Conservation (phyloP, 2,888 invertebrate species). For the Aphidius colemani region DNA sequence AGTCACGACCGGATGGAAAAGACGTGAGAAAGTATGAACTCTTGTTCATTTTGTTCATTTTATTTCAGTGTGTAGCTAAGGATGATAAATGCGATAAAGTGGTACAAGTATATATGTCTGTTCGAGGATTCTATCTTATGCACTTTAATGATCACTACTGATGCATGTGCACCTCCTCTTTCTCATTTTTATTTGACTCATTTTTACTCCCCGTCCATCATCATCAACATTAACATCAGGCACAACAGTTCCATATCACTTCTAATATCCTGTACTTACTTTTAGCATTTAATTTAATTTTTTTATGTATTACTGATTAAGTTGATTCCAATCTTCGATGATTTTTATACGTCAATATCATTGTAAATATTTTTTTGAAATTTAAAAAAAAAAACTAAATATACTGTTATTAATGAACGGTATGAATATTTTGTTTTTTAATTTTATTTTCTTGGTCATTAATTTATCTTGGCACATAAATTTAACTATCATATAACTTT, state of each 20-base stretch:
- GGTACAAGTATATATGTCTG: slow-evolving; percentile 35
- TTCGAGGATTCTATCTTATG: slow-evolving; percentile 29
- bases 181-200: not conserved
- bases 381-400: not conserved
- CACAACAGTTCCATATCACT: not conserved
- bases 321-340: no score
- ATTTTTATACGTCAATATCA: no score
- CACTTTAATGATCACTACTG: slow-evolving; percentile 26
- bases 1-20: slow-evolving; percentile 30
- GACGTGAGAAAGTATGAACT: slow-evolving; percentile 26
- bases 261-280: not conserved
- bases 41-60: slow-evolving; percentile 32
- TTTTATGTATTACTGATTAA: no score
- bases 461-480: slow-evolving; percentile 26
- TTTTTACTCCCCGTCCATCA: slow-evolving; percentile 1
- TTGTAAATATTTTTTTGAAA: not conserved
- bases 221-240: no score
- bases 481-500: slow-evolving; percentile 30
- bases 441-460: no score
- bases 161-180: slow-evolving; percentile 17
- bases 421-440: no score
- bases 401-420: no score
- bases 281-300: not conserved
- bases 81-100: slow-evolving; percentile 41
- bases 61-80: slow-evolving; percentile 26